Percentiles rank a stretch among this genome's conserved stretches.
These are phyloP conservation scores for Molossus alvarezi DNA, from an alignment of 2,797 vertebrate genomes.

Conservation along the genomic window DNA sequence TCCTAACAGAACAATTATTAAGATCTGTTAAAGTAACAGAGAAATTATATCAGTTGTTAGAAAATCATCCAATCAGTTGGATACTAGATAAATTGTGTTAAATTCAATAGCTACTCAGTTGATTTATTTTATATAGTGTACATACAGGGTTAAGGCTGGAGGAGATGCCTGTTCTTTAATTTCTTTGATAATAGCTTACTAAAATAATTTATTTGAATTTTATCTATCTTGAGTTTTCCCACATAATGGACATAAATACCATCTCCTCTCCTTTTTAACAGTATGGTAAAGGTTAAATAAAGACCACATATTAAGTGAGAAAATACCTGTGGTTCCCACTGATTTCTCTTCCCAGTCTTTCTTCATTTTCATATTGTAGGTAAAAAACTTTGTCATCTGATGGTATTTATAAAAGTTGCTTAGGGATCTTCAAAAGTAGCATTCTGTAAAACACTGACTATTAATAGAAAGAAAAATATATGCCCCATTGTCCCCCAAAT, in stretches of 20 bases:
- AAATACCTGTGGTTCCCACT: not conserved
- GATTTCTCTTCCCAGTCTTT: conserved; percentile 38
- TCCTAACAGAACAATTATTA: conserved; percentile 40
- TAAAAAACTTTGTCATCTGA: conserved; percentile 53
- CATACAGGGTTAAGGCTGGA: not conserved
- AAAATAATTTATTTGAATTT: conserved; percentile 61
- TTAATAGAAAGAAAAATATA: conserved; percentile 33
- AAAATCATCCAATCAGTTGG: not conserved
- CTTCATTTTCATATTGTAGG: conserved; percentile 54
- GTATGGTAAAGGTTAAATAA: conserved; percentile 65
- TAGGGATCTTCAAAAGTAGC: conserved; percentile 49
- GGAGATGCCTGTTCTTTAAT: conserved; percentile 10
- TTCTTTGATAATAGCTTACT: conserved; percentile 61
- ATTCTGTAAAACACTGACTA: not conserved
- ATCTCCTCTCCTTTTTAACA: conserved; percentile 1
- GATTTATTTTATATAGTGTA: not conserved
- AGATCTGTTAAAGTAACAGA: conserved; percentile 56
- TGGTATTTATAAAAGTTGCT: conserved; percentile 52
- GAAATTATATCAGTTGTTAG: conserved; percentile 54
- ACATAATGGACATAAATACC: conserved; percentile 14
- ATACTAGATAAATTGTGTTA: conserved; percentile 12
- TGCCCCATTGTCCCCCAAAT: not conserved
- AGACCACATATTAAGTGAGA: conserved; percentile 46
- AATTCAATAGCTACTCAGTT: not conserved
- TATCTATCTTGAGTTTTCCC: conserved; percentile 60